phyloP scores from a whole-genome alignment of 2,797 vertebrate species.

The Vespertilio murinus region DNA sequence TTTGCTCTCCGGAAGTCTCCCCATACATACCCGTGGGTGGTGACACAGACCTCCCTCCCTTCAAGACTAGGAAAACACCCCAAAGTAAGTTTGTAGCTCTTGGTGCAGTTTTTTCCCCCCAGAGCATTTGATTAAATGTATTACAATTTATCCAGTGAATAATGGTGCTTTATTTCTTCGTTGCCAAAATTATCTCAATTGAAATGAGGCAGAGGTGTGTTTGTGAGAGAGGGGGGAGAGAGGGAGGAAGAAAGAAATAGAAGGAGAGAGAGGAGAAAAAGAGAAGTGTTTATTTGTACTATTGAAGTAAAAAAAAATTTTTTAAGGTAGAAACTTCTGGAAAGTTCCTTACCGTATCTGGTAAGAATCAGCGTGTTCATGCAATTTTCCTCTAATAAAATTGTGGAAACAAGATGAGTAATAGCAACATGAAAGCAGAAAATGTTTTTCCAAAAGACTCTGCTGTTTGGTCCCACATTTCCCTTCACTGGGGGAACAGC shows the following conservation, averaged over 20 bases:
- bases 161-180: background rate
- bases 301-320: background rate
- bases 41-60: background rate
- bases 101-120: background rate
- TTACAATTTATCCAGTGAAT: background rate
- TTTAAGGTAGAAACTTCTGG: background rate
- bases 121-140: background rate
- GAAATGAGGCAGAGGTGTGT: background rate
- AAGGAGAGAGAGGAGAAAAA: background rate
- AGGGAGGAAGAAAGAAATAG: background rate
- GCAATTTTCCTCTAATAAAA: background rate
- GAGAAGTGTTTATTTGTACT: background rate
- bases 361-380: conserved; percentile 31
- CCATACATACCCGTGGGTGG: background rate
- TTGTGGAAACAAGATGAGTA: background rate
- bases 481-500: background rate
- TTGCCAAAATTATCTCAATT: background rate
- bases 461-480: background rate
- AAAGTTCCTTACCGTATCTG: background rate
- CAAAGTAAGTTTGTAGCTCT: background rate
- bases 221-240: background rate
- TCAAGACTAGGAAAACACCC: background rate
- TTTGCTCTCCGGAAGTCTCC: background rate
- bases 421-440: background rate
- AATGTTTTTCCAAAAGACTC: background rate